Evolutionary conservation across 2,888 invertebrate genomes (phyloP), one percentile per base, ranked within the genome.

Genomic region (Netelia fuscicornis): DNA sequence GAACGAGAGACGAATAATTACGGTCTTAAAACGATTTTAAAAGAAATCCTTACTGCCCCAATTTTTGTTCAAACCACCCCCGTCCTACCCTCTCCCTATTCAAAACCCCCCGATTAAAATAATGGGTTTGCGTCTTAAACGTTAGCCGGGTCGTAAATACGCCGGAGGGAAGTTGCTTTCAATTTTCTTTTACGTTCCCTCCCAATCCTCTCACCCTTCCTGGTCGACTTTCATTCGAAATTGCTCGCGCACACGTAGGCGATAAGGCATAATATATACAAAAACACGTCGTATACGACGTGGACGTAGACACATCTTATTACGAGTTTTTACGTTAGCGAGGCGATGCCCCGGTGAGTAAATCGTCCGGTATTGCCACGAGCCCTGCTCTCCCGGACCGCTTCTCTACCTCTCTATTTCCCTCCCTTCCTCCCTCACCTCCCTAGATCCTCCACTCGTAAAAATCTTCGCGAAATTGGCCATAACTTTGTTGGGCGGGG

Each of bases 381-480:
- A 65, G 44, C 10, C 17, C 20, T 20, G 20, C 20, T 37, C 37
- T 37, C 37, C 6, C 37, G 37, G 37, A 2, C 6, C 37, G 37
- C 37, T 60, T 23, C 30, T 3, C 30, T 20, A 54, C 11, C 37
- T 37, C 37, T 37, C 37, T 37, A 37, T 37, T 37, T 37, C 58
- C 20, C 8, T 5, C 20, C 23, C 58, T 17, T 5, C 48, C 56
- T 5, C 17, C 17, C 17, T 20, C 20, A 2, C 6, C 17, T 9
- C 58, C 20, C 17, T 10, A 58, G 58, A 2, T 58, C 58, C 58
- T 1, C 68, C 17, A 30, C 42, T 78, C 74, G 30, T 81, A 71
- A 81, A 68, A 81, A 84, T 70, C 81, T 81, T 74, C 52, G 25
- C 13, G 65, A 78, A 84, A 78, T 84, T 84, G 81, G 65, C 54